Conservation (phyloP, 2,797 vertebrate genomes). For the Centropyge bicolor region DNA sequence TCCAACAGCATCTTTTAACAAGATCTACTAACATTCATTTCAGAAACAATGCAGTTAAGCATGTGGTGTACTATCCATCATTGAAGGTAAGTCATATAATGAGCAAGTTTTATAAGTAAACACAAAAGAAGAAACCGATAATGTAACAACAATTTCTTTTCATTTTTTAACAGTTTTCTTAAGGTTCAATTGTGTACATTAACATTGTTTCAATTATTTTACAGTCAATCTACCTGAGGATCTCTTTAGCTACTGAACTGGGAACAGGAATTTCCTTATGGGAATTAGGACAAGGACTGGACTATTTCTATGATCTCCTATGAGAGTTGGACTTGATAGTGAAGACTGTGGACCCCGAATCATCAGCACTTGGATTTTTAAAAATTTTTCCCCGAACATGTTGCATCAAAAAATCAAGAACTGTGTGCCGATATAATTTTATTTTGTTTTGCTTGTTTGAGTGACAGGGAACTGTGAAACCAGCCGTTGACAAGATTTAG, state of each 20-base stretch:
- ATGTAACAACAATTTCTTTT: not conserved
- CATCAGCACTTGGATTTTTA: constrained; percentile 48
- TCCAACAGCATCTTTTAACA: constrained; percentile 7
- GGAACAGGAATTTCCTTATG: constrained; percentile 96
- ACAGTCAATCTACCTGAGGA: constrained; percentile 92
- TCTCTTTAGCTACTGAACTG: constrained; percentile 92
- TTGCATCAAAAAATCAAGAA: constrained; percentile 17
- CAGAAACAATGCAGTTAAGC: constrained; percentile 91
- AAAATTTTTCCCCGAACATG: not conserved
- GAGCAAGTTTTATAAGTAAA: not conserved
- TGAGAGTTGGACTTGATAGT: constrained; percentile 71
- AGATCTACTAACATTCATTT: constrained; percentile 51
- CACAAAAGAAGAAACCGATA: not conserved
- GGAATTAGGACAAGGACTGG: constrained; percentile 98
- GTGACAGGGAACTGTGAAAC: constrained; percentile 42
- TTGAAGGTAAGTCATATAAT: constrained; percentile 87
- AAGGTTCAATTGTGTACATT: not conserved
- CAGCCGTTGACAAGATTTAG: constrained; percentile 18
- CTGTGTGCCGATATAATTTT: not conserved
- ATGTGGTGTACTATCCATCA: constrained; percentile 93
- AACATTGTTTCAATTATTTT: constrained; percentile 44
- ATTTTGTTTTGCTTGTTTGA: constrained; percentile 16
- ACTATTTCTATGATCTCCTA: constrained; percentile 98
- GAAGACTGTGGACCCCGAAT: constrained; percentile 37
- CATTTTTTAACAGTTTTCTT: not conserved